A percentile compares a stretch with the other conserved stretches of the same genome.
Evolutionary conservation across 2,888 invertebrate species (phyloP).

Genomic region (Eilema caniola): DNA sequence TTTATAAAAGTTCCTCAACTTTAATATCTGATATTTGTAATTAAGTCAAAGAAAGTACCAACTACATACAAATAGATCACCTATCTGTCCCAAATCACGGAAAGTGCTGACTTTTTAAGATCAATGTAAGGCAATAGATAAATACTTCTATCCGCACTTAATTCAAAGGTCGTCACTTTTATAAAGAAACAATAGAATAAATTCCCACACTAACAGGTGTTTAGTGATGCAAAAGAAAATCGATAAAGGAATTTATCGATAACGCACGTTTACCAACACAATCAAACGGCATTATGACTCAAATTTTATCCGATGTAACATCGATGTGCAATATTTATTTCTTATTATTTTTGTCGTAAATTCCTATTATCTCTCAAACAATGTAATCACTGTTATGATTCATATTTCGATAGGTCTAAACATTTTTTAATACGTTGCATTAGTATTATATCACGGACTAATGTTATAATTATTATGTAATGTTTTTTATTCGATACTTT

Average conservation of each 20-base stretch:
- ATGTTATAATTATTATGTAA: conserved; percentile 49
- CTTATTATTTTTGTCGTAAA: conserved; percentile 45
- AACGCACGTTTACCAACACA: conserved; percentile 54
- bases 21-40: neutral
- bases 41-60: too few relatives aligned
- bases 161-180: neutral
- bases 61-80: neutral
- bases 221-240: conserved; percentile 54
- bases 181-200: conserved; percentile 2
- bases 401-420: conserved; percentile 41
- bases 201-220: conserved; percentile 59
- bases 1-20: neutral
- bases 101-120: too few relatives aligned
- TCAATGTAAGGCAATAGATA: too few relatives aligned
- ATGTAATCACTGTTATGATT: conserved; percentile 41
- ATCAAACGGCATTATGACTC: conserved; percentile 40
- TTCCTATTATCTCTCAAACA: conserved; percentile 41
- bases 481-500: conserved; percentile 32
- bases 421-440: conserved; percentile 39
- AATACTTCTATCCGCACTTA: too few relatives aligned
- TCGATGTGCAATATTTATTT: conserved; percentile 47
- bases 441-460: conserved; percentile 45
- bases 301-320: conserved; percentile 37
- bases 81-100: neutral
- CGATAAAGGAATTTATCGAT: conserved; percentile 45